A percentile compares a stretch with the other conserved stretches of the same genome.
phyloP scores from a whole-genome alignment of 2,113 vertebrate species.

The Thunnus maccoyii region DNA sequence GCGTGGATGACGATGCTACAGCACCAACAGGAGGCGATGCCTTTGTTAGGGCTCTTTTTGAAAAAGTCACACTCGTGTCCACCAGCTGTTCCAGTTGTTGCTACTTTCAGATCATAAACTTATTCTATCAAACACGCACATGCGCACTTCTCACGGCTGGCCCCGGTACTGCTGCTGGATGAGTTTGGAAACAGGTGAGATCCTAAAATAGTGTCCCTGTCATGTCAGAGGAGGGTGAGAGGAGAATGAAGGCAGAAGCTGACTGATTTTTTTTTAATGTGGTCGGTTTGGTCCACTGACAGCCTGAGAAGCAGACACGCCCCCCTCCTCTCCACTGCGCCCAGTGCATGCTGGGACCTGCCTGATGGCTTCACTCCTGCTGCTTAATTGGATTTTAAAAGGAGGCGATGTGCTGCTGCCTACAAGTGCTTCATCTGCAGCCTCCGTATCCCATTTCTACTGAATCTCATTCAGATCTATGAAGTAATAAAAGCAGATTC shows the following conservation, averaged over 20 bases:
- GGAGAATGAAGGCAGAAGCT: constrained; percentile 5
- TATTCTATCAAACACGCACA: constrained; percentile 5
- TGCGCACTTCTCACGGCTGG: constrained; percentile 25
- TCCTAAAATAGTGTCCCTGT: constrained; percentile 33
- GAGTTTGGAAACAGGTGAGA: constrained; percentile 49
- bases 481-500: too few relatives aligned
- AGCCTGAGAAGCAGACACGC: constrained; percentile 44
- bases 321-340: constrained; percentile 12
- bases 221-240: constrained; percentile 27
- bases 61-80: constrained; percentile 48
- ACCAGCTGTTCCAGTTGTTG: background rate
- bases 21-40: constrained; percentile 43
- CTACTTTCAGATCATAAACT: constrained; percentile 2
- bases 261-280: background rate
- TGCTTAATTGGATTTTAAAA: constrained; percentile 41
- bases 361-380: constrained; percentile 16
- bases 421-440: constrained; percentile 10
- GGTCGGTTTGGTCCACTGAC: constrained; percentile 39
- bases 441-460: background rate
- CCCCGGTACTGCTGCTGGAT: constrained; percentile 25
- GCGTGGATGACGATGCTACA: constrained; percentile 75
- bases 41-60: constrained; percentile 66
- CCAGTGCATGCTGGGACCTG: constrained; percentile 55
- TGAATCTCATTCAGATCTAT: too few relatives aligned
- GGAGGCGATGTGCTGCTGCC: background rate